Conservation (phyloP, 2,888 invertebrate species). For the Gortyna flavago region DNA sequence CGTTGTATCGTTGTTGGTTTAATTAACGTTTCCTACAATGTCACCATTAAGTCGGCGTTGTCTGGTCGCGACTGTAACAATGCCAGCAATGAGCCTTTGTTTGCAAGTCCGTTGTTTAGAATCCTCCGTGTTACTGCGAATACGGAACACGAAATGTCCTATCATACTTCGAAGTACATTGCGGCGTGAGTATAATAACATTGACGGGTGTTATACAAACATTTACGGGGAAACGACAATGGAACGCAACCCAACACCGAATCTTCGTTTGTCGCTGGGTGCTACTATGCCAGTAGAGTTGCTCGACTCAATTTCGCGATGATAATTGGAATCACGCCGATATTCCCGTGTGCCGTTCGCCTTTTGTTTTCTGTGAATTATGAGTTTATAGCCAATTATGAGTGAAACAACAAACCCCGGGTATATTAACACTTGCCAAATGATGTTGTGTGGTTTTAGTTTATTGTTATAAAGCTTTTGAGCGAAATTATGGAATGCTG, state of each 20-base stretch:
- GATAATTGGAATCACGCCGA: conserved; percentile 85
- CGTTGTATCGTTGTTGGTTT: conserved; percentile 81
- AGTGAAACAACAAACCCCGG: conserved; percentile 73
- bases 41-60: conserved; percentile 85
- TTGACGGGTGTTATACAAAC: conserved; percentile 48
- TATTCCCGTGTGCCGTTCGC: conserved; percentile 76
- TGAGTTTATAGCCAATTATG: conserved; percentile 82
- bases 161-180: conserved; percentile 60
- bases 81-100: conserved; percentile 80
- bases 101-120: conserved; percentile 73
- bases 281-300: conserved; percentile 53
- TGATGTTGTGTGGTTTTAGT: conserved; percentile 65
- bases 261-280: conserved; percentile 55
- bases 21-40: conserved; percentile 88
- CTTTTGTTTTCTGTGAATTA: conserved; percentile 85
- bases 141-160: conserved; percentile 60
- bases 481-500: conserved; percentile 39
- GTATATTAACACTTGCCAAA: conserved; percentile 70
- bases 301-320: conserved; percentile 81
- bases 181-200: conserved; percentile 55
- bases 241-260: conserved; percentile 52
- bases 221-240: conserved; percentile 56
- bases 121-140: conserved; percentile 64
- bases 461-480: conserved; percentile 56
- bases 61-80: conserved; percentile 78